Percentiles rank a stretch among this genome's conserved stretches.
These are phyloP conservation scores for Ptyas mucosa DNA, from an alignment of 2,113 vertebrate genomes.

Conservation along the genomic window DNA sequence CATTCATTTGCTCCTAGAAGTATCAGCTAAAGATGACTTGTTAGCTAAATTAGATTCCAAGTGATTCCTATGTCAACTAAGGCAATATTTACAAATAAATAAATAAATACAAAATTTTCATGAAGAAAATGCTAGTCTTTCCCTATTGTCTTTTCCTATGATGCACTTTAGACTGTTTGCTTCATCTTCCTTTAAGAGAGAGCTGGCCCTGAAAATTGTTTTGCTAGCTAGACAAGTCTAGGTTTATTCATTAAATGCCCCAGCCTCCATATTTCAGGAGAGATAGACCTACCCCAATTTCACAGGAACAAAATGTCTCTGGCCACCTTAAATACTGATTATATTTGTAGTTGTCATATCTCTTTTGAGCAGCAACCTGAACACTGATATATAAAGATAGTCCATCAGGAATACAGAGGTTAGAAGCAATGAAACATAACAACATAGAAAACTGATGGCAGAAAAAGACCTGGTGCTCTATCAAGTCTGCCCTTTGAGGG, in stretches of 20 bases:
- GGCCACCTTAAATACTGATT: not conserved
- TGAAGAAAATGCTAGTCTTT: not conserved
- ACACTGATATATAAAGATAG: not conserved
- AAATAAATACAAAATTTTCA: too few species aligned
- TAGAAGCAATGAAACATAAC: not conserved
- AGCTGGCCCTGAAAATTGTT: not conserved
- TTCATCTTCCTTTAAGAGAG: not conserved
- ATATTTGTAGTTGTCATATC: not conserved
- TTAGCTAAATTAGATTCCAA: not conserved
- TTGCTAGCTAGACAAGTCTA: not conserved
- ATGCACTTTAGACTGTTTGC: not conserved
- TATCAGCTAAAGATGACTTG: not conserved
- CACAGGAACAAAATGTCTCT: not conserved
- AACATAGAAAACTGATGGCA: too few species aligned
- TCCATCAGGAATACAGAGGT: not conserved
- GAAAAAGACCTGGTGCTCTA: too few species aligned
- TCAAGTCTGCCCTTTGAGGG: too few species aligned
- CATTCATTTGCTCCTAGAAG: not conserved
- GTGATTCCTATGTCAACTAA: not conserved
- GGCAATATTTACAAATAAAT: not conserved
- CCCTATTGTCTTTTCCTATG: not conserved
- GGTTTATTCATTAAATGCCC: not conserved
- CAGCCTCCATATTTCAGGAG: not conserved
- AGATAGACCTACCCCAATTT: not conserved
- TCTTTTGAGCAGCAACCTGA: not conserved